Base-by-base conservation (phyloP, 2,888 invertebrate genomes). In the Operophtera brumata region DNA sequence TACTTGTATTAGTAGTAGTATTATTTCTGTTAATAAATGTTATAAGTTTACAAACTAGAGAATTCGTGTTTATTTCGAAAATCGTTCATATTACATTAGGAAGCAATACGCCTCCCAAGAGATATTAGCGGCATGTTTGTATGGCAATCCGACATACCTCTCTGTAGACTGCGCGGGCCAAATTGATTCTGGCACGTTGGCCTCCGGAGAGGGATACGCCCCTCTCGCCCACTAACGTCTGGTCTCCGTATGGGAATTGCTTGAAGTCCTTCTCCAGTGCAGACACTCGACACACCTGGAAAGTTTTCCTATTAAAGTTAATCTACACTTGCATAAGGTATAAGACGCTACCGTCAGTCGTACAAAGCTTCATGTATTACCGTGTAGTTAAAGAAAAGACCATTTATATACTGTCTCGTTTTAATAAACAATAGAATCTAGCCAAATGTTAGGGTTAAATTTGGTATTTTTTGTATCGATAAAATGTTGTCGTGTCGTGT, bases 181-280 rank as follows among this genome's bases (percentile, higher is more conserved):
- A 86, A 77, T 93, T 93, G 74, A 94, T 91, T 69, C 95, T 89
- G 26, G 95, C 94, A 67, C 93, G 93, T 75, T 95, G 95, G 50
- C 94, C 94, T 12, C 95, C 95, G 41, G 94, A 94, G 35, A 95
- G 83, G 36, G 93, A 92, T 32, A 93, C 92, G 10, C 95, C 95
- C 53, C 94, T 86, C 67, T 95, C 95, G 3, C 95, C 94, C 14
- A 94, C 93, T 55, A 94, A 69, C 20, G 94, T 94, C 70, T 91
- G 87, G 78, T 95, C 95, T 35, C 94, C 93, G 63, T 91, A 91
- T 0, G 93, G 92, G 71, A 95, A 91, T 70, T 93, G 92, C 68
- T 82, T 82, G 71, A 91, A 90, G 66, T 91, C 91, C 64, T 84
- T 86, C 62, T 86, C 84, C 32, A 94, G 77, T 14, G 92, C 87